phyloP scores from a whole-genome alignment of 2,888 invertebrate genomes.

The Desoria tigrina region DNA sequence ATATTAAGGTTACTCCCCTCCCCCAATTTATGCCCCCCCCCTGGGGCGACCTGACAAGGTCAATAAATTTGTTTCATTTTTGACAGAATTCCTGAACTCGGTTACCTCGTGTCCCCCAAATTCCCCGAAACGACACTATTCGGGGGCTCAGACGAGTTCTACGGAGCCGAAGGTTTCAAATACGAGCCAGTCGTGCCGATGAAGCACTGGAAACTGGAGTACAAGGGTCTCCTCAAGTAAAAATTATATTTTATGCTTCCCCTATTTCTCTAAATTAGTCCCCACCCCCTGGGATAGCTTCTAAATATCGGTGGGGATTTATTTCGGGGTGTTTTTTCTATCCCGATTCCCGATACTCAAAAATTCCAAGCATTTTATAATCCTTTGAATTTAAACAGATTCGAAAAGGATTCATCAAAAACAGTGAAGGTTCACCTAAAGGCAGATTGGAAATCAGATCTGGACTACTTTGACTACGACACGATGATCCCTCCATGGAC shows the following conservation, averaged over 20 bases:
- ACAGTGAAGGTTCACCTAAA: conserved; percentile 65
- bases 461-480: conserved; percentile 72
- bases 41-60: too few relatives aligned
- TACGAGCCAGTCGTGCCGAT: conserved; percentile 71
- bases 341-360: too few relatives aligned
- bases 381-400: conserved; percentile 57
- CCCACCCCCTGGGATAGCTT: too few relatives aligned
- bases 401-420: conserved; percentile 60
- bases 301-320: too few relatives aligned
- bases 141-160: conserved; percentile 63
- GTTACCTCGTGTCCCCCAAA: conserved; percentile 68
- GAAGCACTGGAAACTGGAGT: conserved; percentile 71
- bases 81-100: conserved; percentile 66
- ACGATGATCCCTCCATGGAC: conserved; percentile 67
- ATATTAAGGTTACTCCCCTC: conserved; percentile 63
- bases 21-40: too few relatives aligned
- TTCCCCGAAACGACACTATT: conserved; percentile 71
- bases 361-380: too few relatives aligned
- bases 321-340: too few relatives aligned
- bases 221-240: conserved; percentile 68
- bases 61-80: too few relatives aligned
- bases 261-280: conserved; percentile 11
- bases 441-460: conserved; percentile 61
- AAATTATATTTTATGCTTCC: conserved; percentile 15
- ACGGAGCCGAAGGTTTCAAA: conserved; percentile 69